phyloP scores from a whole-genome alignment of 2,888 invertebrate species.

The Drosophila atripex region DNA sequence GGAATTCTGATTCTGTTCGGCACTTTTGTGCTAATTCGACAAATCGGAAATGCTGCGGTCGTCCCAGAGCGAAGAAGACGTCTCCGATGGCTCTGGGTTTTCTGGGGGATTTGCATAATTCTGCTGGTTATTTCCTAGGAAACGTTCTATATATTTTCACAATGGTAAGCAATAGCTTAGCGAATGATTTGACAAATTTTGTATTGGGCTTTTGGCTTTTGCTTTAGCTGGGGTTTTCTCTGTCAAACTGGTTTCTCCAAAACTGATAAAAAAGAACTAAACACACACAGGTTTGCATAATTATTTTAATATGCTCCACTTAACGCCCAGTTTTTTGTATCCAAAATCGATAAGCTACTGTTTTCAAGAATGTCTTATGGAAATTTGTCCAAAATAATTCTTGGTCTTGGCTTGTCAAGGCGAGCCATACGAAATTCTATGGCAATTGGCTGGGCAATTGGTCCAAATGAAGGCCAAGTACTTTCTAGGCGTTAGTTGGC shows the following conservation, averaged over 20 bases:
- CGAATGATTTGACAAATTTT: slow-evolving; percentile 28
- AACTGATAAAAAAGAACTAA: background rate
- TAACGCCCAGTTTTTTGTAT: slow-evolving; percentile 47
- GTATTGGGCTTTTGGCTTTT: background rate
- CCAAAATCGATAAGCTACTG: slow-evolving; percentile 52
- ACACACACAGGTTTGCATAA: slow-evolving; percentile 26
- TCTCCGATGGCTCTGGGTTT: slow-evolving; percentile 32
- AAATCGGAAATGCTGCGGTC: slow-evolving; percentile 71
- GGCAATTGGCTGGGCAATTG: slow-evolving; percentile 10
- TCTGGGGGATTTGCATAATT: slow-evolving; percentile 64
- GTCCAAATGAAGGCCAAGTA: slow-evolving; percentile 34
- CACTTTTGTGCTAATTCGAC: slow-evolving; percentile 49
- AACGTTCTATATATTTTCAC: slow-evolving; percentile 50
- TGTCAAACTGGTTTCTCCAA: slow-evolving; percentile 57
- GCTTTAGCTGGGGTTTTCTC: slow-evolving; percentile 10
- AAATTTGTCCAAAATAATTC: slow-evolving; percentile 46
- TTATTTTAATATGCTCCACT: slow-evolving; percentile 66
- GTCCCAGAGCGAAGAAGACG: slow-evolving; percentile 4
- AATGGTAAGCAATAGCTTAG: slow-evolving; percentile 25
- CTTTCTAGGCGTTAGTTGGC: slow-evolving; percentile 37
- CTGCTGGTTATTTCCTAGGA: slow-evolving; percentile 64
- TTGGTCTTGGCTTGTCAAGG: slow-evolving; percentile 15
- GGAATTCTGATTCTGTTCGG: slow-evolving; percentile 49
- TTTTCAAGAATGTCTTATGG: slow-evolving; percentile 50
- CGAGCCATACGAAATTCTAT: slow-evolving; percentile 5